These are phyloP conservation scores for Megaceryle maxima DNA, from an alignment of 2,113 vertebrate genomes.

Conservation along the genomic window DNA sequence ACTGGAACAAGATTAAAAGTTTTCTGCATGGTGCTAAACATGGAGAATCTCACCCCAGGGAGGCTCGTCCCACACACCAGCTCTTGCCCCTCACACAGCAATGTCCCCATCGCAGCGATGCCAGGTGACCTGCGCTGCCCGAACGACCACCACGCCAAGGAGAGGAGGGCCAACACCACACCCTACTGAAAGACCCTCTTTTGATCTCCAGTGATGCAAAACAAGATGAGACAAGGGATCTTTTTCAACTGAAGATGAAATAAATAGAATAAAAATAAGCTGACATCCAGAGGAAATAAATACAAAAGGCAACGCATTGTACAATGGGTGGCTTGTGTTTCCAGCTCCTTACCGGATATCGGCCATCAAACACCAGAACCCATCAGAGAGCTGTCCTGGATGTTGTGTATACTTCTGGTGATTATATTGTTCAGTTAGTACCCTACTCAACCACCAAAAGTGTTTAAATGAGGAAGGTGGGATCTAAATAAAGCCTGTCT, in stretches of 20 bases:
- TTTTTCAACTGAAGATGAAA: background rate
- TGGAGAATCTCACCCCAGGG: accelerated
- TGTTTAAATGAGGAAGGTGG: background rate
- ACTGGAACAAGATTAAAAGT: background rate
- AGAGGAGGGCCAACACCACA: accelerated
- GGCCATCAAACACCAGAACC: background rate
- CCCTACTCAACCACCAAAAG: background rate
- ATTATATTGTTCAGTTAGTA: background rate
- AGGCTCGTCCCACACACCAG: accelerated
- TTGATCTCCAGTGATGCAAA: background rate
- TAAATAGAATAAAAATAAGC: background rate
- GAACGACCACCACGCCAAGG: accelerated
- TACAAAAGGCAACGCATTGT: background rate
- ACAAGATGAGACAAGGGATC: background rate
- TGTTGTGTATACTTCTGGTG: background rate
- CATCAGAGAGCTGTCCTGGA: background rate
- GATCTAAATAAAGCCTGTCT: background rate
- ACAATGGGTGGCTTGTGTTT: background rate
- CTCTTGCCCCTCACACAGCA: background rate
- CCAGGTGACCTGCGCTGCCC: accelerated
- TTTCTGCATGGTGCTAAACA: background rate
- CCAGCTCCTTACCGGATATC: background rate
- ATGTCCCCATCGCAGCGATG: background rate
- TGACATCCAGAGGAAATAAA: background rate
- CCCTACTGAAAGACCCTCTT: background rate